phyloP scores from a whole-genome alignment of 1,140 invertebrate genomes.

The Halyomorpha halys region DNA sequence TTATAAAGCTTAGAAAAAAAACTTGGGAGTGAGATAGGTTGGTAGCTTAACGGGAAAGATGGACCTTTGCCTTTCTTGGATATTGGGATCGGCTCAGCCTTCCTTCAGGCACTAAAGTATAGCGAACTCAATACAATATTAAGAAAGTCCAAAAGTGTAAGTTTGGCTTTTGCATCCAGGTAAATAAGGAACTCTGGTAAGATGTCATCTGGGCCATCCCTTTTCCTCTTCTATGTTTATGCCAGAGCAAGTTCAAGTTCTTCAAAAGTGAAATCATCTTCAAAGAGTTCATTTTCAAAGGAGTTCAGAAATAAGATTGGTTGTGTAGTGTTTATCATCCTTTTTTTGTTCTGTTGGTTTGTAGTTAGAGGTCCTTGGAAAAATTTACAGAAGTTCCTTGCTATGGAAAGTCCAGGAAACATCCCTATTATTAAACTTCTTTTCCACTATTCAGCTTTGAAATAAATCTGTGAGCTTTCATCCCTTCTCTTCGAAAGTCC shows the following conservation, averaged over 20 bases:
- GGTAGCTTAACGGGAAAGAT: background rate
- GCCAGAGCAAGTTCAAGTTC: constrained; percentile 2
- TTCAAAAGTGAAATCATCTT: background rate
- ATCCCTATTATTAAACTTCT: no score
- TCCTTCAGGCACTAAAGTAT: background rate
- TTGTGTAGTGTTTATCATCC: no score
- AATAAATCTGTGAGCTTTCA: no score
- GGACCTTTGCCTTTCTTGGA: background rate
- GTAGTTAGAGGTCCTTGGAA: no score
- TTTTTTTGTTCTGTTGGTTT: no score
- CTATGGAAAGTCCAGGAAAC: no score
- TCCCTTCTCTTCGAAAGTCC: no score
- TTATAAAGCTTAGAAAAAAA: no score
- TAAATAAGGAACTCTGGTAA: background rate
- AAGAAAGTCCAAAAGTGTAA: background rate
- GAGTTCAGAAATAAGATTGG: no score
- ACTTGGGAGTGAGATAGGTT: background rate
- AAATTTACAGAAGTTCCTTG: no score
- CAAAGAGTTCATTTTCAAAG: no score
- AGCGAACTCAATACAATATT: background rate
- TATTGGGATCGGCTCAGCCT: background rate
- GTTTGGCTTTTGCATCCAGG: constrained; percentile 2
- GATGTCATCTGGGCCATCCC: background rate
- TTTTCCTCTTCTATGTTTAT: background rate
- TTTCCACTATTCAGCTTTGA: no score